Evolutionary conservation across 2,888 invertebrate species (phyloP).

Genomic region (Notodonta ziczac): DNA sequence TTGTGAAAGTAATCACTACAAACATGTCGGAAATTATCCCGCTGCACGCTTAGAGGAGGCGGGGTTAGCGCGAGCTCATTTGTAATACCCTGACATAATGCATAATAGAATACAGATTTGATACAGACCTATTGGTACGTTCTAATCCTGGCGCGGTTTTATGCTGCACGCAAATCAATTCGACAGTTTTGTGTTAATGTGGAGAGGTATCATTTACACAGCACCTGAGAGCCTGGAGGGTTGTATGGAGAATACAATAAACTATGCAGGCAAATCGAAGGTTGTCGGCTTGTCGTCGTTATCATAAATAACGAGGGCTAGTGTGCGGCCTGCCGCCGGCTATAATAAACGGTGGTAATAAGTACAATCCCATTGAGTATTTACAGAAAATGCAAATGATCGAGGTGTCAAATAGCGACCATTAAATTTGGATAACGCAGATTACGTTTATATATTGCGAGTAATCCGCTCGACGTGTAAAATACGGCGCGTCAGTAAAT

Average conservation of each 20-base stretch:
- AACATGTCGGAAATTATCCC: constrained; percentile 70
- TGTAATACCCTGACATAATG: constrained; percentile 72
- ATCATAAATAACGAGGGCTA: constrained; percentile 43
- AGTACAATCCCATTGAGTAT: constrained; percentile 56
- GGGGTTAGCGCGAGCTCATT: constrained; percentile 51
- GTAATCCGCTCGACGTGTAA: constrained; percentile 74
- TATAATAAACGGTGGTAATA: constrained; percentile 59
- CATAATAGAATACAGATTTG: constrained; percentile 56
- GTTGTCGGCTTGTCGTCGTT: constrained; percentile 30
- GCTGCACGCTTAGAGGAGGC: constrained; percentile 47
- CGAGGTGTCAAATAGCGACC: constrained; percentile 68
- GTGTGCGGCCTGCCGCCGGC: constrained; percentile 45
- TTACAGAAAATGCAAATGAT: constrained; percentile 62
- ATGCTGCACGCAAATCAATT: constrained; percentile 7
- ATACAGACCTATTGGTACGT: constrained; percentile 44
- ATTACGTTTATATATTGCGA: constrained; percentile 69
- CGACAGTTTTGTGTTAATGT: neutral
- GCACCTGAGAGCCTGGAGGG: too few species aligned
- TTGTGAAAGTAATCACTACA: constrained; percentile 73
- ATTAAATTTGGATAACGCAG: constrained; percentile 70
- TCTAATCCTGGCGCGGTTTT: constrained; percentile 25
- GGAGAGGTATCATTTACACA: too few species aligned
- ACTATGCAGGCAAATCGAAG: constrained; percentile 29
- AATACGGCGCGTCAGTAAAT: constrained; percentile 77
- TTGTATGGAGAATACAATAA: constrained; percentile 14